Evolutionary conservation across 2,113 vertebrate genomes (phyloP), one percentile per base, ranked within the genome.

Genomic region (Ondatra zibethicus): DNA sequence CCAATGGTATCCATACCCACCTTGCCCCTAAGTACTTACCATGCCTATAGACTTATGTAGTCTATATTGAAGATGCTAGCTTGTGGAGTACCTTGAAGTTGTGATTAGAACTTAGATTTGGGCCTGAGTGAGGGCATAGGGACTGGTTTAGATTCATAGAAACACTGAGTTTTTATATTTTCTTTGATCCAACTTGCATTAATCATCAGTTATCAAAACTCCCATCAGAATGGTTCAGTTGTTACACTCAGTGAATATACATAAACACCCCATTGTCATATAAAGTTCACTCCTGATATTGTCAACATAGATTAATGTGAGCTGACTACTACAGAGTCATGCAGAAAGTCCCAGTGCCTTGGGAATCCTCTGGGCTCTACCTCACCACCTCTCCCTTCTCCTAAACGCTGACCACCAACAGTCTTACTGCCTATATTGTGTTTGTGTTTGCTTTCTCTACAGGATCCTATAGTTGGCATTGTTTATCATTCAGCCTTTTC

Each of bases 31-130:
- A 55, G 82, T n/a, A 89, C 17, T 70, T 33, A 8, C 29, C 42
- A 86, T 72, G 95, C 68, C n/a, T n/a, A n/a, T n/a, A n/a, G n/a
- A n/a, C n/a, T n/a, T n/a, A 55, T 52, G 72, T 82, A 80, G 90
- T 65, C 93, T 73, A 33, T 75, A 39, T 36, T 93, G 47, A 31
- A 31, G 42, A 47, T 45, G 75, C 75, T 27, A 29, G 42, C 42
- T 76, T 42, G 11, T 76, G 73, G 9, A 31, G 39, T 3, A 4
- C 52, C 16, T 77, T 52, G 55, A 78, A 52, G 0, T 50, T 19
- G 7, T 7, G 39, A 31, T 12, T 4, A 45, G 66, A 47, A 84
- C 55, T 85, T 85, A 12, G 52, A 25, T 66, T n/a, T 39, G 73
- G 75, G 66, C 1, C 13, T 3, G 29, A 61, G 29, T n/a, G 45